Evolutionary conservation across 2,888 invertebrate species (phyloP), one percentile per base, ranked within the genome.

Genomic region (Sthenelais limicola): DNA sequence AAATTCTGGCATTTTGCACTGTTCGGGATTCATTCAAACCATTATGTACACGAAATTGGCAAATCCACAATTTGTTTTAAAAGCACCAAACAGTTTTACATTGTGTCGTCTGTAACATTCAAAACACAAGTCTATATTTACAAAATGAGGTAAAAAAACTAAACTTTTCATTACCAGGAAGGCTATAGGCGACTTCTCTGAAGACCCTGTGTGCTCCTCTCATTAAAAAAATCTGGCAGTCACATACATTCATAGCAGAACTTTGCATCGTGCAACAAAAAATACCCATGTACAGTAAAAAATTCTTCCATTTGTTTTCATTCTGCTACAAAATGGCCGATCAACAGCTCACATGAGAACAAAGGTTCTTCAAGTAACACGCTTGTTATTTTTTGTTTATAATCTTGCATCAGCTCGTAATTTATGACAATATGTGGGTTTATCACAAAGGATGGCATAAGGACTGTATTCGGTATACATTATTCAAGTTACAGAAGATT

Each of bases 1-100:
- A 58, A 58, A 58, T 58, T 58, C 58, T 58, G 58, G 58, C 58
- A 58, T 58, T 58, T 58, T 58, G 58, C 58, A 58, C 58, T 58
- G 58, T 58, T 33, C 3, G 58, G 58, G 58, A 58, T 58, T 58
- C 58, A 58, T 54, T 54, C 30, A 3, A 24, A 58, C 58, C 58
- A 32, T 18, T 58, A 58, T 58, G 32, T 58, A 58, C 58, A 58
- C 58, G n/a, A 58, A 51, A 58, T 35, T 58, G 58, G 35, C 58
- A 58, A 58, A 21, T 58, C 32, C 33, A 58, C 58, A 21, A 15
- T 12, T 51, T 21, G 33, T 38, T 58, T 38, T 58, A 35, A 58
- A 58, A 58, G 58, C 58, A 58, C 58, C 58, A 58, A 58, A 58
- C 58, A 58, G n/a, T 58, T 58, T 58, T 35, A 33, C 58, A 58